Base-by-base conservation (phyloP, 2,888 invertebrate genomes). In the Linnaemya tessellans region DNA sequence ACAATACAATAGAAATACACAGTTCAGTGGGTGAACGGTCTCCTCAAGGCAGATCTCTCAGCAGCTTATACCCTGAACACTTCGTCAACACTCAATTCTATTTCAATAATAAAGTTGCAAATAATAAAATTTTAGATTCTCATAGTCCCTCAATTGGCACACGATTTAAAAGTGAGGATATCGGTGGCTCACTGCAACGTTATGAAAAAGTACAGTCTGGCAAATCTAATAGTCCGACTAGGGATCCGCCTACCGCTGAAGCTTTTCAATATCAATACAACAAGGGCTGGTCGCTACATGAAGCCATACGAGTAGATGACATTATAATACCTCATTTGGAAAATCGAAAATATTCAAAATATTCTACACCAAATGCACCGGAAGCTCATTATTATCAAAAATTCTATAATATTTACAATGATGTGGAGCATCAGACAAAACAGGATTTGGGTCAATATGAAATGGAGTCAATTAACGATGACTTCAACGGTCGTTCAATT, bases 401-500 rank as follows among this genome's bases (percentile, higher is more conserved):
- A 54, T 89, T 89, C 75, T 87, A 78, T 3, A 65, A 71, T 0
- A 88, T 89, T 58, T 89, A 87, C 41, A 83, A 87, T 30, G 73
- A 84, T 46, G 83, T 85, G 7, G 88, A 89, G 15, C 83, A 79
- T 70, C 64, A 84, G 11, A 71, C 87, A 43, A 78, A 80, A 11
- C 80, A 84, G 7, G 84, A 87, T 35, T 88, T 88, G 20, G 78
- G 74, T 20, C 49, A 22, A 41, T 88, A 88, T 58, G 89, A 87
- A 8, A 77, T 87, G 60, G 82, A 87, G 13, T 77, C 70, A 65
- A 82, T 77, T 35, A 84, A 86, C 74, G 89, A 89, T 65, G 89
- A 90, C 73, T 90, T 91, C 75, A 89, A 89, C 78, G 91, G 91
- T 1, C 88, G 91, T 41, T 89, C 89, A 18, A 81, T 89, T 56